Evolutionary conservation across 2,797 vertebrate genomes (phyloP), one percentile per base, ranked within the genome.

Genomic region (Lophotriccus pileatus): DNA sequence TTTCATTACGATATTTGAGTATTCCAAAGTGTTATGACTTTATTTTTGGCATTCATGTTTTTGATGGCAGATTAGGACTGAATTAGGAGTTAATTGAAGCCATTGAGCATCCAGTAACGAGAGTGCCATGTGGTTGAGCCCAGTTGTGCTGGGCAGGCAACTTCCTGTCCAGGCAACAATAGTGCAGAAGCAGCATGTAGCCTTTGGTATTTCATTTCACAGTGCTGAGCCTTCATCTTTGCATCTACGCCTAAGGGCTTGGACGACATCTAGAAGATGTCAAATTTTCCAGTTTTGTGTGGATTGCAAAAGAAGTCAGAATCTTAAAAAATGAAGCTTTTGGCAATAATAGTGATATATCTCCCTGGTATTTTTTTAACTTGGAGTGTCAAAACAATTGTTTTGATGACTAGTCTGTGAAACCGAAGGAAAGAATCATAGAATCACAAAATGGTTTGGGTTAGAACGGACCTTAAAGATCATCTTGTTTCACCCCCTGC

Each of bases 121-220:
- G 6, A 32, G 17, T 36, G 10, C 59, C 23, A n/a, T 6, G 2
- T 44, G 8, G 24, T 39, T 63, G 41, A 52, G 3, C 9, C 16
- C 37, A 7, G 8, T 8, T 58, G 3, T 19, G 3, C 12, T 49
- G 4, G 12, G n/a, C n/a, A n/a, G n/a, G n/a, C n/a, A n/a, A n/a
- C 24, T 30, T 39, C 5, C 12, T 47, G 6, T 13, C 14, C 10
- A 25, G 9, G 27, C 3, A 77, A 37, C 7, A 27, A 1, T 6
- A 32, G 6, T 9, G 19, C 9, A 60, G 14, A 8, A 18, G 3
- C 30, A 67, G 15, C 9, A 37, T 0, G 0, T 30, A 3, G 1
- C 8, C 18, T 27, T 22, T 60, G 16, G 3, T 46, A 7, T 59
- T 79, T 59, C 19, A 46, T 46, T 55, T 50, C 21, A 37, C 6